phyloP scores from a whole-genome alignment of 1,140 invertebrate genomes.

The Caenorhabditis tropicalis region DNA sequence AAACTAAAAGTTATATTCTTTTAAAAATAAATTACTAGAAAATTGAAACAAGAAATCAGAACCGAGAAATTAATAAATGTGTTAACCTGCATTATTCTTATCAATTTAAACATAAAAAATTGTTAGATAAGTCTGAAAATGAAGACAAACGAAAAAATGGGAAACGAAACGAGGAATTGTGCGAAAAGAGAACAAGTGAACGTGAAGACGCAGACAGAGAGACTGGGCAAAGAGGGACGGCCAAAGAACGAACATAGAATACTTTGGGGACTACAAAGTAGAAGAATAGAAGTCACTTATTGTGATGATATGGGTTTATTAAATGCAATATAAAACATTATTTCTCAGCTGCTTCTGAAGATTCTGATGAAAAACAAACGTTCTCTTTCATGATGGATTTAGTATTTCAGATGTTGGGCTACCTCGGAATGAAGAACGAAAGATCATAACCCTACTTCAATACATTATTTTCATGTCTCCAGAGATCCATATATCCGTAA shows the following conservation, averaged over 20 bases:
- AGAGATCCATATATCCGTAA: too few relatives aligned
- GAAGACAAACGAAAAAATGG: background rate
- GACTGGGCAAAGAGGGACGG: background rate
- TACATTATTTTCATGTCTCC: too few relatives aligned
- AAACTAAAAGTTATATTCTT: background rate
- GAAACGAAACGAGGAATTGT: background rate
- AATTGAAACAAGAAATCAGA: background rate
- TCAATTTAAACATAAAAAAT: background rate
- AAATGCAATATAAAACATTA: too few relatives aligned
- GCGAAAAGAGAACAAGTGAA: background rate
- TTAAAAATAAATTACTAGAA: background rate
- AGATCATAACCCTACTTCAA: too few relatives aligned
- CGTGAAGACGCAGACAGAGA: background rate
- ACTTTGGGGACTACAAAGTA: background rate
- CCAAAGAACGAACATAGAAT: background rate
- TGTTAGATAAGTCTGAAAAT: background rate
- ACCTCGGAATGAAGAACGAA: too few relatives aligned
- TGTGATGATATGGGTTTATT: too few relatives aligned
- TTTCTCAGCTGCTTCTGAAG: too few relatives aligned
- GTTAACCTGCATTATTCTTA: conserved; percentile 5
- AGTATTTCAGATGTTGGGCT: too few relatives aligned
- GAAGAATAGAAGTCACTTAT: background rate
- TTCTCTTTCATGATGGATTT: too few relatives aligned
- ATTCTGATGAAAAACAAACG: too few relatives aligned
- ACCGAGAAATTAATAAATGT: background rate